A percentile compares a stretch with the other conserved stretches of the same genome.
Conservation (phyloP, 2,113 vertebrate species). For the Hipposideros armiger region DNA sequence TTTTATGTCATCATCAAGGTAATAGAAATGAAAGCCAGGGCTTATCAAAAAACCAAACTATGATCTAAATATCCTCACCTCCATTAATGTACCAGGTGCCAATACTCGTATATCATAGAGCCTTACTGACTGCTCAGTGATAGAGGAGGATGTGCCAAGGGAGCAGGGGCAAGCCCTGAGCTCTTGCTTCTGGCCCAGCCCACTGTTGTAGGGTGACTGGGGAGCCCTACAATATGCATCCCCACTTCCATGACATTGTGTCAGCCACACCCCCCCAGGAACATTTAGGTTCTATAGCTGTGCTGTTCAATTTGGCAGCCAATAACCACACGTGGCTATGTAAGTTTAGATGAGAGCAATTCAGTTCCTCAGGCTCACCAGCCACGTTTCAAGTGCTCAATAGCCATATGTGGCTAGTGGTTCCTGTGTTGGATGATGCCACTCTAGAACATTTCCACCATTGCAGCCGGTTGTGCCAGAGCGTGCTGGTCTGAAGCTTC, state of each 20-base stretch:
- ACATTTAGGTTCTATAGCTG: not conserved
- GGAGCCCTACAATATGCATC: too few species aligned
- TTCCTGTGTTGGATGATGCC: fast-evolving
- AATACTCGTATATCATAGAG: not conserved
- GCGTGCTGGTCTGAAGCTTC: fast-evolving
- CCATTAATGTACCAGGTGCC: not conserved
- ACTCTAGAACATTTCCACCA: too few species aligned
- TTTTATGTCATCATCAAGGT: not conserved
- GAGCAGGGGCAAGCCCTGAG: not conserved
- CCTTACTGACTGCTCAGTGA: not conserved
- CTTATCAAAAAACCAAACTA: not conserved
- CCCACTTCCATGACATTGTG: not conserved
- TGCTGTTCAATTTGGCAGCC: not conserved
- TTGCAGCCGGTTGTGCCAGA: not conserved
- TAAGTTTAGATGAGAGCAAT: not conserved
- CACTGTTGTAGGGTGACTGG: too few species aligned
- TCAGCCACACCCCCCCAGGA: not conserved
- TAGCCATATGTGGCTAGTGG: not conserved
- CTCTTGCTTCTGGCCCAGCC: not conserved
- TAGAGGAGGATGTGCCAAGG: not conserved
- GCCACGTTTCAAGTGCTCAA: not conserved
- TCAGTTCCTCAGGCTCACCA: not conserved
- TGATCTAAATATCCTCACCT: not conserved
- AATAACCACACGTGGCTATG: not conserved
- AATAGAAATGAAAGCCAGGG: not conserved